A percentile compares a stretch with the other conserved stretches of the same genome.
Evolutionary conservation across 2,797 vertebrate genomes (phyloP).

Genomic region (Coilia nasus): DNA sequence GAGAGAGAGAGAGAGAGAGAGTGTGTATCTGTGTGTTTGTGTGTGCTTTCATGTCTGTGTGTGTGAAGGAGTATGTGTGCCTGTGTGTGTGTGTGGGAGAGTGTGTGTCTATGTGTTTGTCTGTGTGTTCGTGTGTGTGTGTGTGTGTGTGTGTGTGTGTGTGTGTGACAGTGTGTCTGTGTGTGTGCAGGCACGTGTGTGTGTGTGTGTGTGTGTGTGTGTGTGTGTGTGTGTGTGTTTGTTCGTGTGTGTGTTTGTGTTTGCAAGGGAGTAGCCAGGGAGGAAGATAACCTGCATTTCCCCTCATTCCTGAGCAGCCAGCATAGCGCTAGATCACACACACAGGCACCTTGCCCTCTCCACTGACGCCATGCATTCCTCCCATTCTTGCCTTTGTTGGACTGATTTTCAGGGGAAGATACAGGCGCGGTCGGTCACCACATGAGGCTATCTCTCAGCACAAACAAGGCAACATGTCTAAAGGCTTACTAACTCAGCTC

Average conservation of each 20-base stretch:
- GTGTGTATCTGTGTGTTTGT: neutral
- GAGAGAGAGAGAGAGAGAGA: no score
- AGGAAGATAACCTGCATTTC: conserved; percentile 23
- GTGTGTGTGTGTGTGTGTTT: neutral
- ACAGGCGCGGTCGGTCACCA: neutral
- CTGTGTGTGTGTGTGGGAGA: neutral
- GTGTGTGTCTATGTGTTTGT: neutral
- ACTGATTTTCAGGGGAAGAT: neutral
- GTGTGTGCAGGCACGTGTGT: neutral
- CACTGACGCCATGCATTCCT: conserved; percentile 13
- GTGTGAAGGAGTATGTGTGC: neutral
- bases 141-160: neutral
- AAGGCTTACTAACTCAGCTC: neutral
- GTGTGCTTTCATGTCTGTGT: neutral
- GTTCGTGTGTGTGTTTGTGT: neutral
- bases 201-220: neutral
- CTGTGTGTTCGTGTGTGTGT: neutral
- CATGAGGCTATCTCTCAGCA: neutral
- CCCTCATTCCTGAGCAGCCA: conserved; percentile 10
- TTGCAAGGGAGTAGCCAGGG: conserved; percentile 13
- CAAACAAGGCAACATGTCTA: neutral
- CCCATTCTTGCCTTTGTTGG: conserved; percentile 1
- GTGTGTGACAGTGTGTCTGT: neutral
- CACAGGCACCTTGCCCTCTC: conserved; percentile 4
- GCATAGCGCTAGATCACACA: conserved; percentile 9